phyloP scores from a whole-genome alignment of 1,140 invertebrate genomes.

The Archivesica marissinica region DNA sequence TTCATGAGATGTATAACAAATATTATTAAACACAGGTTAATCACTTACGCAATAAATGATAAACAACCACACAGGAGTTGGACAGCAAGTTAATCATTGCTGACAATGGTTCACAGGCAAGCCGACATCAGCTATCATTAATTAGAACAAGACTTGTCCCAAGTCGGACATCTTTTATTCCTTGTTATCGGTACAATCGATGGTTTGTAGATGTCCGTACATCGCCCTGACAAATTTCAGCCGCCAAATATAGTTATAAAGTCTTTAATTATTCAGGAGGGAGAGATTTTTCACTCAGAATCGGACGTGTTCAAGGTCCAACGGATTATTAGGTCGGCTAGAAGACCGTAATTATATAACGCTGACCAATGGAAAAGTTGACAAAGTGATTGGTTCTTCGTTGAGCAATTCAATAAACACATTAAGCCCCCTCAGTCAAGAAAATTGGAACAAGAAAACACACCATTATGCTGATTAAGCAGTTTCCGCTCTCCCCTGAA shows the following conservation, averaged over 20 bases:
- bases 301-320: background rate
- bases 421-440: background rate
- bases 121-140: constrained; percentile 6
- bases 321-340: background rate
- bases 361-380: background rate
- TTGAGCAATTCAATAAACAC: background rate
- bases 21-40: background rate
- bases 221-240: background rate
- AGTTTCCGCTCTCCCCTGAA: too few species aligned
- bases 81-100: constrained; percentile 5
- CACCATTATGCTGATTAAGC: constrained; percentile 6
- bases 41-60: constrained; percentile 22
- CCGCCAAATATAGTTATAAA: background rate
- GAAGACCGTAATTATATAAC: constrained; percentile 5
- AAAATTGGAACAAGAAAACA: constrained; percentile 6
- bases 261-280: background rate
- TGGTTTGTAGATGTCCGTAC: background rate
- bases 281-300: background rate
- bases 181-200: constrained; percentile 4
- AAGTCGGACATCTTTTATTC: constrained; percentile 2
- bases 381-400: background rate
- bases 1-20: too few species aligned
- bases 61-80: background rate
- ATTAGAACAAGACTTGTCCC: constrained; percentile 2
- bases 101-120: background rate